Percentiles rank a stretch among this genome's conserved stretches.
Conservation (phyloP, 2,888 invertebrate genomes). For the Incurvaria masculella region DNA sequence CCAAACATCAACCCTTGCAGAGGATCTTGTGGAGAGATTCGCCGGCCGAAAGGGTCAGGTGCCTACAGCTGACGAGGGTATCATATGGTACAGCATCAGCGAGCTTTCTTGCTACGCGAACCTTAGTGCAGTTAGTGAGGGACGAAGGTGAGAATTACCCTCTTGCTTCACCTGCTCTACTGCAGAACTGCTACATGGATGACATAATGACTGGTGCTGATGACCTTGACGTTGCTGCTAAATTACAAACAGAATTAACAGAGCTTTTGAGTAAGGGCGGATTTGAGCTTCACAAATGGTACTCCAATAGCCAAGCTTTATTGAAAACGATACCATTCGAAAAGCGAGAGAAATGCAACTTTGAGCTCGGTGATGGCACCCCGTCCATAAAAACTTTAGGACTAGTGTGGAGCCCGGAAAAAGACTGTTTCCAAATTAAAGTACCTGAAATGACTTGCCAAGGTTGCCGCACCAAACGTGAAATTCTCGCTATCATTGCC, state of each 20-base stretch:
- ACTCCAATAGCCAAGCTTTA: not conserved
- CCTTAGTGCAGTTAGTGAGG: slow-evolving; percentile 12
- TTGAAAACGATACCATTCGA: not conserved
- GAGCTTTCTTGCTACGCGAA: slow-evolving; percentile 13
- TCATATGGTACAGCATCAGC: slow-evolving; percentile 16
- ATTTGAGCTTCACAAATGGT: slow-evolving; percentile 14
- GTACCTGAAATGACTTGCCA: not conserved
- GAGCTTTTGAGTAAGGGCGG: slow-evolving; percentile 14
- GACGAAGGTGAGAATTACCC: slow-evolving; percentile 12
- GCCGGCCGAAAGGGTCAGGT: slow-evolving; percentile 8
- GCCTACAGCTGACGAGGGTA: slow-evolving; percentile 11
- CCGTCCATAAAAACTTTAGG: slow-evolving; percentile 11
- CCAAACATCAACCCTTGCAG: slow-evolving; percentile 15
- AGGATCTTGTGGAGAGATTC: slow-evolving; percentile 17
- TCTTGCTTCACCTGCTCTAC: slow-evolving; percentile 5
- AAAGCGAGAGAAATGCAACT: not conserved
- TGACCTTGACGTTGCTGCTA: slow-evolving; percentile 6
- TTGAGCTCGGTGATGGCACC: slow-evolving; percentile 9
- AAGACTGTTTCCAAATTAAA: slow-evolving; percentile 6
- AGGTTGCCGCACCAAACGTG: slow-evolving; percentile 7
- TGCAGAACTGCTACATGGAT: slow-evolving; percentile 15
- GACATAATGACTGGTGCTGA: slow-evolving; percentile 15
- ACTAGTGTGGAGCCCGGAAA: slow-evolving; percentile 10
- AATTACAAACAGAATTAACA: slow-evolving; percentile 9
- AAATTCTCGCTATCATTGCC: slow-evolving; percentile 14